Evolutionary conservation across 2,888 invertebrate species (phyloP).

Genomic region (Ornithoptera alexandrae): DNA sequence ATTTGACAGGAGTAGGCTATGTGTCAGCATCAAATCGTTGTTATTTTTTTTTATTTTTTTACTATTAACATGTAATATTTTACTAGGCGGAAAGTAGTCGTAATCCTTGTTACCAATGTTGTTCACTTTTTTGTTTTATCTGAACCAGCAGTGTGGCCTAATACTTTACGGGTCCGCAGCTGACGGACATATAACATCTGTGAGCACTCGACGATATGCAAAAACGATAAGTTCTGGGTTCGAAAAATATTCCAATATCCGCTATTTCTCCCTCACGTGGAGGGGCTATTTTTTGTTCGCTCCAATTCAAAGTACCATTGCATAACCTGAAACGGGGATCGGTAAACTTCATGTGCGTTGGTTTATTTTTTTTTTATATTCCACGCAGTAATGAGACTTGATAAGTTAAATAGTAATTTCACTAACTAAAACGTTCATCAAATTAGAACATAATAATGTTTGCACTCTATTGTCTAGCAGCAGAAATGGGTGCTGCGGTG

Average conservation of each 20-base stretch:
- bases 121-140: background rate
- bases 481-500: no score
- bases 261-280: constrained; percentile 47
- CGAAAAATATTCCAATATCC: constrained; percentile 57
- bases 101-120: no score
- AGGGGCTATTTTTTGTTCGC: constrained; percentile 38
- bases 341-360: constrained; percentile 1
- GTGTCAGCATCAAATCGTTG: no score
- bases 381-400: background rate
- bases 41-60: no score
- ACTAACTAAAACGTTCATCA: no score
- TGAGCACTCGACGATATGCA: constrained; percentile 33
- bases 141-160: background rate
- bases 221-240: constrained; percentile 35
- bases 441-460: no score
- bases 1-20: no score
- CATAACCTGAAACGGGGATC: constrained; percentile 28
- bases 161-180: constrained; percentile 4
- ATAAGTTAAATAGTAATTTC: no score
- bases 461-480: no score
- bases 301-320: constrained; percentile 40
- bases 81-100: no score
- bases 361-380: background rate
- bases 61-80: no score
- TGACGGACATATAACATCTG: constrained; percentile 31